Conservation (phyloP, 2,888 invertebrate genomes). For the Barypeithes pellucidus region DNA sequence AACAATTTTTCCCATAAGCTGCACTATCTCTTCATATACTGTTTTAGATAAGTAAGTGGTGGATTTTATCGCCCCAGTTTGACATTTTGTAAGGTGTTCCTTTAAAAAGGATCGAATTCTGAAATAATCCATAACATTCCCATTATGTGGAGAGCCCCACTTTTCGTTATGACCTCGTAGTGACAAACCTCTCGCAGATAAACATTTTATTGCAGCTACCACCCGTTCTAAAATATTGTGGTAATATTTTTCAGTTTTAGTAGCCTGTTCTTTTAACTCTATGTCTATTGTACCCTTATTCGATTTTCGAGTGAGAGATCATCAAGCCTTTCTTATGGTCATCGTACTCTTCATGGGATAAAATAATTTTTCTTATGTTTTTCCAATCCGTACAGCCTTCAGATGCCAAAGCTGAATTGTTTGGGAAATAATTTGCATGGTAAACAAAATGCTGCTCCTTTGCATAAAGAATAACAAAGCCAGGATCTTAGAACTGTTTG, state of each 20-base stretch:
- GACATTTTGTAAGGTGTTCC: background rate
- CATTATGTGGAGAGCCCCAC: constrained; percentile 1
- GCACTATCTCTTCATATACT: constrained; percentile 11
- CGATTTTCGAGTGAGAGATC: background rate
- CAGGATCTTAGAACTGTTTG: background rate
- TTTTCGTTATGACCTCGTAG: background rate
- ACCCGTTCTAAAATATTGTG: constrained; percentile 4
- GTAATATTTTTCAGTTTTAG: background rate
- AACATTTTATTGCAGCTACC: background rate
- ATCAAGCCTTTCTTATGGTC: background rate
- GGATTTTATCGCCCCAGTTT: background rate
- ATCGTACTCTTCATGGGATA: constrained; percentile 6
- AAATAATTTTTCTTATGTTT: constrained; percentile 12
- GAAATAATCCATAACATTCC: constrained; percentile 1
- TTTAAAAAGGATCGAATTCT: background rate
- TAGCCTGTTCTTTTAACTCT: background rate
- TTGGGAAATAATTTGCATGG: background rate
- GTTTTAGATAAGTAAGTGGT: background rate
- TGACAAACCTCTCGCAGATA: background rate
- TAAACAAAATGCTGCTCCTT: background rate
- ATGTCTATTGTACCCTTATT: constrained; percentile 1
- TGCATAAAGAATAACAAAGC: background rate
- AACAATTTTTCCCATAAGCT: constrained; percentile 3
- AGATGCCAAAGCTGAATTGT: constrained; percentile 1
- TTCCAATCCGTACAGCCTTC: constrained; percentile 7